Conservation (phyloP, 2,888 invertebrate genomes). For the Coleophora flavipennella region DNA sequence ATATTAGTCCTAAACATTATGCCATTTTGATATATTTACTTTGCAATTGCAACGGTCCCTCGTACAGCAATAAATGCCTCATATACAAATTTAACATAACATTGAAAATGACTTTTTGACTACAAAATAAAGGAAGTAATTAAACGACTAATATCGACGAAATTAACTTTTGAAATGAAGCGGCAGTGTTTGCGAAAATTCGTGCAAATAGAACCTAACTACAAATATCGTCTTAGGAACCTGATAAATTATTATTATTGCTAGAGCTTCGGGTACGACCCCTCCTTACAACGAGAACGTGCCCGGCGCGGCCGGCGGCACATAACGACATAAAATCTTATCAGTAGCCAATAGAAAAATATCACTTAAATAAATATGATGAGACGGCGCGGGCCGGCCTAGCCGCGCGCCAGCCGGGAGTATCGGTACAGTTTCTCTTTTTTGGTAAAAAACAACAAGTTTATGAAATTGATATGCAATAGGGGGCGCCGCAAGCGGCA, state of each 20-base stretch:
- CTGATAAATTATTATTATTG: constrained; percentile 73
- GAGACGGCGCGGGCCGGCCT: constrained; percentile 39
- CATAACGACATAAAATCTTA: constrained; percentile 66
- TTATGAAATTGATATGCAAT: constrained; percentile 58
- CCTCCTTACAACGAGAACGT: constrained; percentile 43
- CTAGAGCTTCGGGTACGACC: constrained; percentile 60
- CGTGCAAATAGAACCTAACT: constrained; percentile 71
- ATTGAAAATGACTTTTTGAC: constrained; percentile 52
- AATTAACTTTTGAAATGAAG: constrained; percentile 58
- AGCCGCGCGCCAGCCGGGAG: constrained; percentile 18
- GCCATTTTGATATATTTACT: constrained; percentile 71
- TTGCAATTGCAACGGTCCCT: constrained; percentile 73
- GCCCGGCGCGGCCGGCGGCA: constrained; percentile 46
- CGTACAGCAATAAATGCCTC: constrained; percentile 69
- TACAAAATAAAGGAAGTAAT: constrained; percentile 54
- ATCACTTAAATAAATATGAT: constrained; percentile 72
- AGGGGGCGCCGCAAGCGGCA: constrained; percentile 23
- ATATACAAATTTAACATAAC: constrained; percentile 64
- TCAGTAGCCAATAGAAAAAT: constrained; percentile 73
- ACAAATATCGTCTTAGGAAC: constrained; percentile 72
- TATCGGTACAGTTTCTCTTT: constrained; percentile 42
- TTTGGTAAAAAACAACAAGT: constrained; percentile 65
- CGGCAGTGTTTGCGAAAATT: constrained; percentile 70
- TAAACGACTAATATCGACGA: constrained; percentile 47
- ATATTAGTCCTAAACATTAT: constrained; percentile 70